These are phyloP conservation scores for Zenarchopterus dispar DNA, from an alignment of 2,797 vertebrate species.

Conservation along the genomic window DNA sequence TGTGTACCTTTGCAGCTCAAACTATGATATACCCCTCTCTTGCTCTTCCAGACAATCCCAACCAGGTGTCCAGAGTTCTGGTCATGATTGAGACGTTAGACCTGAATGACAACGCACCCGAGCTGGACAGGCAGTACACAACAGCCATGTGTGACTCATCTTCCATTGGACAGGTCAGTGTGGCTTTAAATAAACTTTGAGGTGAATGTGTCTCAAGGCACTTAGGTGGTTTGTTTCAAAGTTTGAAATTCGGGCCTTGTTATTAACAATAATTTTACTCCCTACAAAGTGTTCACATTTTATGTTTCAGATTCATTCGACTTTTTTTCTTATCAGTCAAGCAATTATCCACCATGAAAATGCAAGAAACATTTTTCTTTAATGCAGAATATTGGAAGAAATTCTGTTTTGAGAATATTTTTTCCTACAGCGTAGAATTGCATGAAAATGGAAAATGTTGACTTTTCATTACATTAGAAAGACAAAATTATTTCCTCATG, in stretches of 20 bases:
- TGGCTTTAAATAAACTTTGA: slow-evolving; percentile 3
- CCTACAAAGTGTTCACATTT: neutral
- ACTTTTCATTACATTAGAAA: too few species aligned
- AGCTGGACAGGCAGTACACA: slow-evolving; percentile 87
- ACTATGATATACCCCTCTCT: slow-evolving; percentile 37
- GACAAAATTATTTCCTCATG: too few species aligned
- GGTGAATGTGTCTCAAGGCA: neutral
- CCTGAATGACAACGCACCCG: slow-evolving; percentile 91
- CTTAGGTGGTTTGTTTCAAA: neutral
- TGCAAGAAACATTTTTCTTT: too few species aligned
- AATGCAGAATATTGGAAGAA: too few species aligned
- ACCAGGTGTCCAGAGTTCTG: slow-evolving; percentile 86
- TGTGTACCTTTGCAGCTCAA: too few species aligned
- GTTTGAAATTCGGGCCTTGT: neutral
- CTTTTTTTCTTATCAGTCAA: neutral
- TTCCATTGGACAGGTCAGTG: slow-evolving; percentile 85
- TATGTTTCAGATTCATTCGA: neutral
- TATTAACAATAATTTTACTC: neutral
- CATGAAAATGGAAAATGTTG: too few species aligned
- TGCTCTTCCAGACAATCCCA: slow-evolving; percentile 86
- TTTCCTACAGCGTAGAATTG: too few species aligned
- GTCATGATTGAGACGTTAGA: slow-evolving; percentile 89
- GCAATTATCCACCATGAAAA: too few species aligned
- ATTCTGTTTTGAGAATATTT: too few species aligned
- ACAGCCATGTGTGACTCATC: slow-evolving; percentile 91